Base-by-base conservation (phyloP, 2,888 invertebrate species). In the Muscina levida region DNA sequence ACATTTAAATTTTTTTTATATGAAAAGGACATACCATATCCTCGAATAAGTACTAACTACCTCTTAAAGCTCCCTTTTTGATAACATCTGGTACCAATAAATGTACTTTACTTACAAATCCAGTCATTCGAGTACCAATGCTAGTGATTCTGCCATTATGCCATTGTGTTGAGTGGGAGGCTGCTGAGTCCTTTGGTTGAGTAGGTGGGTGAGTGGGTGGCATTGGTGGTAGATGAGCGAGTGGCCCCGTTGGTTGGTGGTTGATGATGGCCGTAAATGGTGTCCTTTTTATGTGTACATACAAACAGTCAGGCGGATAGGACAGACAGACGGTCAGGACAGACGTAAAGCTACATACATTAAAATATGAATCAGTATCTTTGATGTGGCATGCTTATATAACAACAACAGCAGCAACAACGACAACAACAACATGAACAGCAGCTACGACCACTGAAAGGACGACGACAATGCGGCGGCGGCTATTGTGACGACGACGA, bases 311-410 rank as follows among this genome's bases (percentile, higher is more conserved):
- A 8, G 11, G 10, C 8, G 2, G 42, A 10, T 24, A n/a, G n/a
- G n/a, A 53, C 24, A 53, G 10, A 24, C 13, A 53, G 13, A 22
- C 24, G 10, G 10, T 5, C 22, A 2, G 10, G 17, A 67, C 66
- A 72, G 5, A 48, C 46, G 42, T 24, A 46, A 37, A 71, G 37
- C n/a, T n/a, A 56, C 62, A 70, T 42, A 56, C 46, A 72, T 65
- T 75, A 77, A 76, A 82, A 79, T 81, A 81, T 77, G 74, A 81
- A 81, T 81, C 81, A 81, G 67, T 81, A 81, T 77, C 81, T 81
- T 81, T 81, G 81, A 81, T 77, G 81, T 77, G 77, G 70, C 17
- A 22, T 42, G 19, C 62, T 19, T 53, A 53, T 22, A 24, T 22
- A 56, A 26, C n/a, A 56, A n/a, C 11, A 26, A 11, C 56, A 56